Evolutionary conservation across 2,113 vertebrate genomes (phyloP).

Genomic region (Sylvilagus bachmani): DNA sequence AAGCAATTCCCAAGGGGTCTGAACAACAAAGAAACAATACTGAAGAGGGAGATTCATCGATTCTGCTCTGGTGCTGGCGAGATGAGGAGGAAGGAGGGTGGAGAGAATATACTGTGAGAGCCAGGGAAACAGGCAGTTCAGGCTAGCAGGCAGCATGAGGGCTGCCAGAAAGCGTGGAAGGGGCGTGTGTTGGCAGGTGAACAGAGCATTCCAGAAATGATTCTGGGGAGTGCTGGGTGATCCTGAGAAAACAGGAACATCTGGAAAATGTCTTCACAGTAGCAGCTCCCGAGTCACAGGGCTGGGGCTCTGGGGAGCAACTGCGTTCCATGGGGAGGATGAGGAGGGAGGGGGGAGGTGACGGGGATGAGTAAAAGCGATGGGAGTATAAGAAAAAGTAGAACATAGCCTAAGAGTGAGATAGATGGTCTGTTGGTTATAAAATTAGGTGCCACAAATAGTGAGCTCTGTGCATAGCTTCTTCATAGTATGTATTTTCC

Average conservation of each 20-base stretch:
- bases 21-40: neutral
- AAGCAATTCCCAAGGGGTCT: neutral
- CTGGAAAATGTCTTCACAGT: neutral
- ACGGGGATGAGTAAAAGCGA: neutral
- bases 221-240: neutral
- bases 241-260: neutral
- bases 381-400: fast-evolving
- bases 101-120: neutral
- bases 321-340: too few relatives aligned
- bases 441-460: neutral
- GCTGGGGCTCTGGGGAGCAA: neutral
- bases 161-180: neutral
- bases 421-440: neutral
- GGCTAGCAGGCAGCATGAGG: neutral
- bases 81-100: neutral
- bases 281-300: neutral
- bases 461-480: too few relatives aligned
- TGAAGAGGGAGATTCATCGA: neutral
- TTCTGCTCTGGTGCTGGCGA: neutral
- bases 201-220: neutral
- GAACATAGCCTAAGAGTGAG: neutral
- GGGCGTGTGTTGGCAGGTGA: neutral
- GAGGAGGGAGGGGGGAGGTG: fast-evolving
- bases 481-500: too few relatives aligned
- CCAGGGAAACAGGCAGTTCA: neutral